phyloP scores from a whole-genome alignment of 1,140 invertebrate genomes.

The Procambarus clarkii region DNA sequence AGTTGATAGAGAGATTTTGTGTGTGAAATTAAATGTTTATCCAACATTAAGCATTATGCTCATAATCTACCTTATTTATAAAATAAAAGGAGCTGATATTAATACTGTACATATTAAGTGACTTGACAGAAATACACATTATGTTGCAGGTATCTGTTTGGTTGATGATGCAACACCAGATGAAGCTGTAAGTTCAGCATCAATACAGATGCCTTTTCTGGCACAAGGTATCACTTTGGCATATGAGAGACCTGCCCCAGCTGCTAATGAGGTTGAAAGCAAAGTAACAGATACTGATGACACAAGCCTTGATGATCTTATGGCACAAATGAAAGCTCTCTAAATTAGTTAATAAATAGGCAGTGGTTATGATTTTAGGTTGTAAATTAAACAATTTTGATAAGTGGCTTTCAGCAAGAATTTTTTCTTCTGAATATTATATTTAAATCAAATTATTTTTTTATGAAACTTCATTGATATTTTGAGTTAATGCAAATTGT shows the following conservation, averaged over 20 bases:
- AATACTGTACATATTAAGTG: no score
- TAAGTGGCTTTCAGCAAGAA: not conserved
- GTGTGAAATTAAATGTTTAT: no score
- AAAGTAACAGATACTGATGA: not conserved
- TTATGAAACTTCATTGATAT: no score
- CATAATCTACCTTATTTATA: no score
- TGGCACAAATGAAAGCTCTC: slow-evolving; percentile 51
- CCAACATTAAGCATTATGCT: no score
- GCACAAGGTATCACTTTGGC: slow-evolving; percentile 37
- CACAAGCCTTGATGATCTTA: slow-evolving; percentile 36
- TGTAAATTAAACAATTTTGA: not conserved
- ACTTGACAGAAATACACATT: not conserved
- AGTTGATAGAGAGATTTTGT: no score
- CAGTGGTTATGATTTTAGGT: not conserved
- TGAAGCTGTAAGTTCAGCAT: not conserved
- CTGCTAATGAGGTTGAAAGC: not conserved
- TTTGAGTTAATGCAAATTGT: no score
- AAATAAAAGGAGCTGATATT: no score
- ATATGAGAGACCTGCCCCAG: slow-evolving; percentile 37
- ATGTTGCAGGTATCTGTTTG: slow-evolving; percentile 36
- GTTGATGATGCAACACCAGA: slow-evolving; percentile 27
- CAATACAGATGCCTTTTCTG: not conserved
- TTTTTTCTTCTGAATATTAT: not conserved
- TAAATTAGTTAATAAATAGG: slow-evolving; percentile 2
- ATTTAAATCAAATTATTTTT: no score